A percentile compares a stretch with the other conserved stretches of the same genome.
phyloP scores from a whole-genome alignment of 2,797 vertebrate species.

The Chelon labrosus region DNA sequence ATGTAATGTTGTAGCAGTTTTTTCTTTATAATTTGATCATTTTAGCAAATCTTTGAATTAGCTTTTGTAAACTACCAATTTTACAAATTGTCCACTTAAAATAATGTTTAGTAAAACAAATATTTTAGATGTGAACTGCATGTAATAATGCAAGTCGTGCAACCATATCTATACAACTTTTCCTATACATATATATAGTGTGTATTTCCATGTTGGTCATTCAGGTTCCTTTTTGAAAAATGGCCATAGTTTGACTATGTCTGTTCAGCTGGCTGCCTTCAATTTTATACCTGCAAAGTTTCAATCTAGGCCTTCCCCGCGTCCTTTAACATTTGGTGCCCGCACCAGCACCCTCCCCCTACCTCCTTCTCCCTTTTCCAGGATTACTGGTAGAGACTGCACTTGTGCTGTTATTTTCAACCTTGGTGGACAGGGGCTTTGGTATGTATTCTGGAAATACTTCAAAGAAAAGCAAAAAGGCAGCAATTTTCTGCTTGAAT shows the following conservation, averaged over 20 bases:
- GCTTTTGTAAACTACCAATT: too few relatives aligned
- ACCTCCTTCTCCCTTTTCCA: slow-evolving; percentile 65
- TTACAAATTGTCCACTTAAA: too few relatives aligned
- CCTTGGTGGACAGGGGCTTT: slow-evolving; percentile 83
- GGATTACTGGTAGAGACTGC: slow-evolving; percentile 83
- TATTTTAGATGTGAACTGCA: slow-evolving; percentile 30
- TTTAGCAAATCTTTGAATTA: too few relatives aligned
- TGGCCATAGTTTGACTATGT: slow-evolving; percentile 77
- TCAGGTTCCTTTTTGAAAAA: slow-evolving; percentile 78
- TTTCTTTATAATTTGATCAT: too few relatives aligned
- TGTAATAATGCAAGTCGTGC: slow-evolving; percentile 64
- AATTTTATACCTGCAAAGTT: slow-evolving; percentile 90
- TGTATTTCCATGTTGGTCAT: slow-evolving; percentile 64
- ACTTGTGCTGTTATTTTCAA: slow-evolving; percentile 85
- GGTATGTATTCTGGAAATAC: slow-evolving; percentile 89
- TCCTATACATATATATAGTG: background rate
- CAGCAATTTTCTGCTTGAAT: slow-evolving; percentile 99
- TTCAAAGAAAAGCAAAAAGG: slow-evolving; percentile 96
- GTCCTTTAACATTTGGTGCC: slow-evolving; percentile 83
- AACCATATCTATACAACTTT: slow-evolving; percentile 53
- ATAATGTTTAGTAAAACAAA: too few relatives aligned
- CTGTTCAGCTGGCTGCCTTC: slow-evolving; percentile 87
- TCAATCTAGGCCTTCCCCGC: slow-evolving; percentile 83
- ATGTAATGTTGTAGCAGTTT: too few relatives aligned
- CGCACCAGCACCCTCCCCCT: slow-evolving; percentile 57